Conservation (phyloP, 2,113 vertebrate genomes). For the Malaclemys terrapin region DNA sequence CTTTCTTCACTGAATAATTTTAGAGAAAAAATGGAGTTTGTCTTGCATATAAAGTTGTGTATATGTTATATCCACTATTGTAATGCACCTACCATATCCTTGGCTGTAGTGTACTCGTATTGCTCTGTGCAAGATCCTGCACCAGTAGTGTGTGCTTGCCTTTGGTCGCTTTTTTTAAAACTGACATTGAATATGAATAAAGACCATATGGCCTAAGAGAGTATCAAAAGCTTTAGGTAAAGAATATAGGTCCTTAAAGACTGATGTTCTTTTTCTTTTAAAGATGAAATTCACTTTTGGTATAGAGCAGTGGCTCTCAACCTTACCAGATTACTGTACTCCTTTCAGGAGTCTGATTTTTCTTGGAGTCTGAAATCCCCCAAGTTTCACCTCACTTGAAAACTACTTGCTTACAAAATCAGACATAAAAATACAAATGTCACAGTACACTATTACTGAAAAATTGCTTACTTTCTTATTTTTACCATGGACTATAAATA, state of each 20-base stretch:
- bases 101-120: slow-evolving; percentile 48
- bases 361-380: too few relatives aligned
- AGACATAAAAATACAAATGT: too few relatives aligned
- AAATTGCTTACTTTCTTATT: too few relatives aligned
- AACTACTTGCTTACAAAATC: too few relatives aligned
- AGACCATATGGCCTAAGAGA: background rate
- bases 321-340: too few relatives aligned
- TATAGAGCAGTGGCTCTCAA: too few relatives aligned
- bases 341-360: too few relatives aligned
- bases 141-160: background rate
- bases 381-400: too few relatives aligned
- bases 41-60: slow-evolving; percentile 64
- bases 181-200: background rate
- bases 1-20: slow-evolving; percentile 71
- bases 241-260: background rate
- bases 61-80: background rate
- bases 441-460: too few relatives aligned
- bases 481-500: too few relatives aligned
- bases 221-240: background rate
- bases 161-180: background rate
- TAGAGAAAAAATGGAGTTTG: slow-evolving; percentile 53
- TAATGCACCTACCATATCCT: background rate
- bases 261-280: background rate
- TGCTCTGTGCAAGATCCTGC: slow-evolving; percentile 54
- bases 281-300: background rate